Evolutionary conservation across 2,888 invertebrate genomes (phyloP), one percentile per base, ranked within the genome.

Genomic region (Cancer borealis): DNA sequence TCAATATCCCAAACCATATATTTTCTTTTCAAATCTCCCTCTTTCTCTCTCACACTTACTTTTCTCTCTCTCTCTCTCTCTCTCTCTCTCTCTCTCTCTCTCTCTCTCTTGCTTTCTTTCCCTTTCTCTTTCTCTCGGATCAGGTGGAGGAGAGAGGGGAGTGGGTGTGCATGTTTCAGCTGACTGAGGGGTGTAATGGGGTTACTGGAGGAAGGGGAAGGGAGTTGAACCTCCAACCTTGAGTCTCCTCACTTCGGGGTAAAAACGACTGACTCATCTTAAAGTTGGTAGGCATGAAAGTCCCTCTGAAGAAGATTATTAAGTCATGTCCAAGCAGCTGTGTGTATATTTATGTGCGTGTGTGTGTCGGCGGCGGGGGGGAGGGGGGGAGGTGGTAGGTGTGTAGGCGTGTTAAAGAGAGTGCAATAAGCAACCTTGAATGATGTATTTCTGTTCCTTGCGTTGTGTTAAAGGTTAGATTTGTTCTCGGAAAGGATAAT

Each of bases 21-120:
- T 1, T 10, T 54, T 54, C 54, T 2, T 54, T 17, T 54, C 84
- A 17, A 21, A n/a, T 66, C 66, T 66, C 66, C n/a, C 88, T 47
- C 88, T 88, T 46, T 88, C 88, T 88, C 88, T 88, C 88, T 88
- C 88, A 46, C 88, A 17, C 87, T 87, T 39, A 39, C 87, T 87
- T 39, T 88, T 17, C 45, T 45, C 45, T 88, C 88, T 88, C 88
- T 88, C 88, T 88, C 88, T 88, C 88, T 88, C 88, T 88, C 88
- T 88, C 88, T 88, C 88, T 88, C 88, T 46, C 88, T 26, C 88
- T 66, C 60, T 66, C 60, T 66, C 88, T 46, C 88, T 45, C 46
- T 45, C 46, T 45, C 88, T 88, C 88, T 88, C 88, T 88, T 46
- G 45, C 88, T 88, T 46, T 88, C 88, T 45, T 46, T 88, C 88